These are phyloP conservation scores for Cephus rjabovi DNA, from an alignment of 2,888 invertebrate genomes.

Conservation along the genomic window DNA sequence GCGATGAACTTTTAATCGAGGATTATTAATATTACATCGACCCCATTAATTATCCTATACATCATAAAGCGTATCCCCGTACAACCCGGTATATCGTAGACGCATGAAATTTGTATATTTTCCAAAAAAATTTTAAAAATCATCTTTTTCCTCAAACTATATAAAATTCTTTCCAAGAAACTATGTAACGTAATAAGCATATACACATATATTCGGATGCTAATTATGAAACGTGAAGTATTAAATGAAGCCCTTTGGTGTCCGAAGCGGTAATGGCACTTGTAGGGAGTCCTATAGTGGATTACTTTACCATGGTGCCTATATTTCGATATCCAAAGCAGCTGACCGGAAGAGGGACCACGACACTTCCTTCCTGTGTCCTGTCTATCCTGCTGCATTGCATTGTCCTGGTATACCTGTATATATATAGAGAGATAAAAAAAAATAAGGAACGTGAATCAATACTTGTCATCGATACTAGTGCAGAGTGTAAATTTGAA, in stretches of 20 bases:
- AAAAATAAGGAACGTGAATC: conserved; percentile 26
- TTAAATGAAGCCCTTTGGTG: conserved; percentile 60
- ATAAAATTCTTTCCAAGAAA: not conserved
- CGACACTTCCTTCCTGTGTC: conserved; percentile 64
- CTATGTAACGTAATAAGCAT: not conserved
- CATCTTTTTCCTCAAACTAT: not conserved
- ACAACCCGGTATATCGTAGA: not conserved
- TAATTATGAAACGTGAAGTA: conserved; percentile 58
- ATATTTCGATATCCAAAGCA: conserved; percentile 52
- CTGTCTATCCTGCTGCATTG: conserved; percentile 26
- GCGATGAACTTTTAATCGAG: conserved; percentile 47
- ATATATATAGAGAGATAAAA: not conserved
- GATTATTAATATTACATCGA: conserved; percentile 35
- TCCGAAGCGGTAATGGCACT: conserved; percentile 59
- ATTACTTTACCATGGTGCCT: conserved; percentile 60
- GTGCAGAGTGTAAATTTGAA: not conserved
- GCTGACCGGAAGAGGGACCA: conserved; percentile 64
- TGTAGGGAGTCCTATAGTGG: conserved; percentile 63
- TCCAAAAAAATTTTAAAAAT: not conserved
- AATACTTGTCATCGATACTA: conserved; percentile 46
- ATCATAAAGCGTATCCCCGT: not conserved
- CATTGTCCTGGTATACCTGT: conserved; percentile 12
- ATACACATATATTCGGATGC: conserved; percentile 44
- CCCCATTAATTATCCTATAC: not conserved
- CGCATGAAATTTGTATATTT: not conserved